Conservation (phyloP, 2,888 invertebrate genomes). For the Chloromyia formosa region DNA sequence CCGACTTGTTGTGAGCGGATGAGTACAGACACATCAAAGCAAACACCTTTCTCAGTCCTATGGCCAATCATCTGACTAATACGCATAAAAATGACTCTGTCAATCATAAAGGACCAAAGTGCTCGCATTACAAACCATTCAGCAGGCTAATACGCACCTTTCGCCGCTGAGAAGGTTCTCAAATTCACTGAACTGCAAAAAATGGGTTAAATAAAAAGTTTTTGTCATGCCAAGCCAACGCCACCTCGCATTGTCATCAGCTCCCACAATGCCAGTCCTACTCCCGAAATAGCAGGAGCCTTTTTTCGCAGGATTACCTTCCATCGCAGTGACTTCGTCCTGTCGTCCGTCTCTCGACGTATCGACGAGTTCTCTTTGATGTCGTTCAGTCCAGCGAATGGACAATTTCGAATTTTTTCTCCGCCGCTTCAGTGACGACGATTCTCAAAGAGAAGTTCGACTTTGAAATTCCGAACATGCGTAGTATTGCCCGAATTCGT, state of each 20-base stretch:
- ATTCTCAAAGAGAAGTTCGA: slow-evolving; percentile 14
- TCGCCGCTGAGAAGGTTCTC: slow-evolving; percentile 42
- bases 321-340: no score
- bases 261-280: not conserved
- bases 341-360: not conserved
- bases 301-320: slow-evolving; percentile 7
- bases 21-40: slow-evolving; percentile 43
- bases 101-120: slow-evolving; percentile 7
- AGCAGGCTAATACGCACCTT: slow-evolving; percentile 46
- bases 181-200: slow-evolving; percentile 47
- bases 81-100: slow-evolving; percentile 1
- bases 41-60: slow-evolving; percentile 6
- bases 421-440: slow-evolving; percentile 25
- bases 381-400: slow-evolving; percentile 45
- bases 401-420: slow-evolving; percentile 35
- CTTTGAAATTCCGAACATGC: slow-evolving; percentile 16
- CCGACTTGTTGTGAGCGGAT: not conserved
- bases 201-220: slow-evolving; percentile 45
- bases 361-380: slow-evolving; percentile 38
- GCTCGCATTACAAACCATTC: slow-evolving; percentile 41
- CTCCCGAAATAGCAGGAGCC: not conserved
- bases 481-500: slow-evolving; percentile 9
- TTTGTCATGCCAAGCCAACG: no score
- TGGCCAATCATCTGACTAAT: slow-evolving; percentile 44
- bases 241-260: no score